Conservation (phyloP, 2,797 vertebrate species). For the Sparus aurata region DNA sequence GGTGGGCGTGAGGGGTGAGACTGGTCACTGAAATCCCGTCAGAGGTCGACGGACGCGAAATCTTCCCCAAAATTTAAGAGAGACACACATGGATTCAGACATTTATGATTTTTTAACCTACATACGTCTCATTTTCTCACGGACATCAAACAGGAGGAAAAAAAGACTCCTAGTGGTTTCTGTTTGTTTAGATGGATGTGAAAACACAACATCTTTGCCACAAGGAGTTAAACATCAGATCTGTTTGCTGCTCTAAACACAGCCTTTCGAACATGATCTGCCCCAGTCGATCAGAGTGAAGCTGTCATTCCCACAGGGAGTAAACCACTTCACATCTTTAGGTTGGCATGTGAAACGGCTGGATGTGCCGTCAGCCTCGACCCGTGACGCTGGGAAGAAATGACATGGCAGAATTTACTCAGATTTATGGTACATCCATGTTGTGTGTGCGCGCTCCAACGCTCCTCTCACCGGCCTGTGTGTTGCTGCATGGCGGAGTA, state of each 20-base stretch:
- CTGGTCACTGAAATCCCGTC: conserved; percentile 52
- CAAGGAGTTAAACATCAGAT: conserved; percentile 67
- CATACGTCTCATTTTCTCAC: conserved; percentile 50
- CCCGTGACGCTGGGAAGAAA: conserved; percentile 31
- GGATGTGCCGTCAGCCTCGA: conserved; percentile 2
- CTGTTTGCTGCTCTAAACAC: conserved; percentile 63
- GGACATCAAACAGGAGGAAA: conserved; percentile 43
- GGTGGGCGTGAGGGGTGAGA: conserved; percentile 68
- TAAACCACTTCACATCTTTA: conserved; percentile 38
- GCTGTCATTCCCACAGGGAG: conserved; percentile 53
- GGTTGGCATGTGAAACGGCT: conserved; percentile 45
- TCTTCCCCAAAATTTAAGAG: conserved; percentile 18
- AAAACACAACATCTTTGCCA: conserved; percentile 52
- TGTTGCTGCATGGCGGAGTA: background rate
- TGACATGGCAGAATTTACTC: conserved; percentile 59
- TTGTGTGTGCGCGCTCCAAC: conserved; percentile 8
- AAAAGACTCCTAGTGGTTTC: conserved; percentile 34
- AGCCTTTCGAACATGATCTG: conserved; percentile 42
- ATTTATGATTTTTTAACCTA: conserved; percentile 8
- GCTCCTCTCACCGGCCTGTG: conserved; percentile 9
- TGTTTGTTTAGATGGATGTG: conserved; percentile 61
- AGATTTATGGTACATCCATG: conserved; percentile 13
- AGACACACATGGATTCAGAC: conserved; percentile 11
- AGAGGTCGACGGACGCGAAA: conserved; percentile 44
- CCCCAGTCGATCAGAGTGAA: conserved; percentile 47